phyloP scores from a whole-genome alignment of 1,140 invertebrate species.

The Drosophila watanabei region DNA sequence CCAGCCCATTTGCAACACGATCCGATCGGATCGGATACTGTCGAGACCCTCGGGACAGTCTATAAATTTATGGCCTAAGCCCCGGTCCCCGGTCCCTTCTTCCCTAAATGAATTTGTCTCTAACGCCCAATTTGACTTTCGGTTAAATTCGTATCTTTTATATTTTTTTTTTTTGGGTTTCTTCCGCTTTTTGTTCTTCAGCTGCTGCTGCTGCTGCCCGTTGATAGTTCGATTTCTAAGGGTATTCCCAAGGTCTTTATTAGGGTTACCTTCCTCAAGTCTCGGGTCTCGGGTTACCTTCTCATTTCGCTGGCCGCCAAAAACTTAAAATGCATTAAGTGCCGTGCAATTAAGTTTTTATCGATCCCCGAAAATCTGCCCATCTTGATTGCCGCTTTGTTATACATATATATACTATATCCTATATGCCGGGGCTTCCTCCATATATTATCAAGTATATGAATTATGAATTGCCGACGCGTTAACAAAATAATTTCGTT shows the following conservation, averaged over 20 bases:
- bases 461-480: slow-evolving; percentile 77
- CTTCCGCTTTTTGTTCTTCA: slow-evolving; percentile 21
- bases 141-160: slow-evolving; percentile 27
- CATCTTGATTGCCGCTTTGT: slow-evolving; percentile 59
- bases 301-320: slow-evolving; percentile 48
- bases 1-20: slow-evolving; percentile 67
- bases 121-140: slow-evolving; percentile 70
- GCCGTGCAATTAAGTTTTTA: slow-evolving; percentile 81
- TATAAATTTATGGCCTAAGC: slow-evolving; percentile 81
- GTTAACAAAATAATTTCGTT: slow-evolving; percentile 72
- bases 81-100: neutral
- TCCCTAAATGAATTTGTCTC: slow-evolving; percentile 82
- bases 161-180: slow-evolving; percentile 8
- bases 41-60: slow-evolving; percentile 64
- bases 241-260: slow-evolving; percentile 75
- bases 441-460: slow-evolving; percentile 43
- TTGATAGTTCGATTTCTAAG: slow-evolving; percentile 83
- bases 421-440: neutral
- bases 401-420: slow-evolving; percentile 21
- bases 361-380: slow-evolving; percentile 77
- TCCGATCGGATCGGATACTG: slow-evolving; percentile 35
- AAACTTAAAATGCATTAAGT: slow-evolving; percentile 82
- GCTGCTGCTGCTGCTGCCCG: slow-evolving; percentile 62
- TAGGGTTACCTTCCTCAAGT: slow-evolving; percentile 57
- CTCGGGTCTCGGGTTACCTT: slow-evolving; percentile 69